phyloP scores from a whole-genome alignment of 1,140 invertebrate species.

The Tenebrio molitor region DNA sequence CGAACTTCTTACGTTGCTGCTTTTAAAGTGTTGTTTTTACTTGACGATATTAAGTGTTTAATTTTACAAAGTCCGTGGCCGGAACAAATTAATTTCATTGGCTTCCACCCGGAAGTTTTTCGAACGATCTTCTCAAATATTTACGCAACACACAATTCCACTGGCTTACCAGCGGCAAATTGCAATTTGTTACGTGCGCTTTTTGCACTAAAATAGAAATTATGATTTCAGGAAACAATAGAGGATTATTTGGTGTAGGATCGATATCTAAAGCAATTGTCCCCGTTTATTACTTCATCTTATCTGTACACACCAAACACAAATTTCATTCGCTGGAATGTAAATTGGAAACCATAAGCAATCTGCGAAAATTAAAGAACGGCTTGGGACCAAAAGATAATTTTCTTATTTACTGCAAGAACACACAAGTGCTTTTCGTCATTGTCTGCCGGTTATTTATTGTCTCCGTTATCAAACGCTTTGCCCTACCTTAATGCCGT shows the following conservation, averaged over 20 bases:
- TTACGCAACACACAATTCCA: slow-evolving; percentile 4
- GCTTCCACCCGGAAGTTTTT: neutral
- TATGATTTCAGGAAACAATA: slow-evolving; percentile 14
- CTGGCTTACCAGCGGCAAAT: neutral
- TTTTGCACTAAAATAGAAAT: neutral
- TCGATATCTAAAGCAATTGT: slow-evolving; percentile 16
- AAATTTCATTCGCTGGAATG: neutral
- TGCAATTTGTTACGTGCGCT: slow-evolving; percentile 3
- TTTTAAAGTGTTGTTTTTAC: neutral
- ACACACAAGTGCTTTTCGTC: neutral
- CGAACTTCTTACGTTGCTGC: neutral
- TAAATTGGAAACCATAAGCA: slow-evolving; percentile 3
- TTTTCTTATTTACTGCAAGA: slow-evolving; percentile 5
- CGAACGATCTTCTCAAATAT: slow-evolving; percentile 13
- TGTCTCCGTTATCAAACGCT: neutral
- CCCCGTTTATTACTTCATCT: slow-evolving; percentile 16
- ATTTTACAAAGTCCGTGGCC: slow-evolving; percentile 20
- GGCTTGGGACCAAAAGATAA: neutral
- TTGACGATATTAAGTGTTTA: neutral
- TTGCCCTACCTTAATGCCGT: neutral
- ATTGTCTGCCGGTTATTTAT: neutral
- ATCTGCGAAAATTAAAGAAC: neutral
- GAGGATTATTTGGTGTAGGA: neutral
- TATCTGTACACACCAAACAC: slow-evolving; percentile 11
- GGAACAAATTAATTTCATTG: slow-evolving; percentile 21